phyloP scores from a whole-genome alignment of 2,797 vertebrate genomes.

The Ibycter americanus region DNA sequence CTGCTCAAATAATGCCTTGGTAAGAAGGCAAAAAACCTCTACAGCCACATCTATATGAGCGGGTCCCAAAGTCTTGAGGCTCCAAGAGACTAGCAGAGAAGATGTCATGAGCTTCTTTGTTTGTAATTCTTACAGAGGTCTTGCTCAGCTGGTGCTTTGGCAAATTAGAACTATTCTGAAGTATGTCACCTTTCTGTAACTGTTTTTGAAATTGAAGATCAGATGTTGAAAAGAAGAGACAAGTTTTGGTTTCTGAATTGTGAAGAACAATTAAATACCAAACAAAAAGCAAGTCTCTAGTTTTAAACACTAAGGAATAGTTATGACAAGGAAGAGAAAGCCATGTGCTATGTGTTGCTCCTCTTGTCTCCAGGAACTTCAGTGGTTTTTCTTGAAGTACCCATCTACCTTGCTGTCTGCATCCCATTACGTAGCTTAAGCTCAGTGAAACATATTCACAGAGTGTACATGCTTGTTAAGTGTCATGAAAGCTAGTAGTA shows the following conservation, averaged over 20 bases:
- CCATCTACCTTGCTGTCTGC: neutral
- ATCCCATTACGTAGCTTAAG: neutral
- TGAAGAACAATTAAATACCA: neutral
- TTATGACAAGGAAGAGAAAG: neutral
- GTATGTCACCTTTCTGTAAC: neutral
- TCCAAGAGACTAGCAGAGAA: neutral
- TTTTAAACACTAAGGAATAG: neutral
- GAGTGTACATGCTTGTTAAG: neutral
- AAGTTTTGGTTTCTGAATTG: neutral
- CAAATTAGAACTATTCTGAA: neutral
- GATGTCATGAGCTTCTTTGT: neutral
- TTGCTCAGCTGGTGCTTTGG: neutral
- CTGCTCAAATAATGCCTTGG: neutral
- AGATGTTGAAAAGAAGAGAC: neutral
- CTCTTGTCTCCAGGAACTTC: neutral
- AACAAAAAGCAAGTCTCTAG: neutral
- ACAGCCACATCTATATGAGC: neutral
- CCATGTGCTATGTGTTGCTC: neutral
- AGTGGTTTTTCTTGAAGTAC: neutral
- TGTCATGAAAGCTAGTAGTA: conserved; percentile 9
- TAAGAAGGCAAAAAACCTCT: neutral
- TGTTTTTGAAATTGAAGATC: neutral
- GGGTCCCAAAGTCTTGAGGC: neutral
- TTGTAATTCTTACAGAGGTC: neutral
- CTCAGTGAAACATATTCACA: neutral